Evolutionary conservation across 1,140 invertebrate genomes (phyloP).

Genomic region (Lysiphlebus fabarum): DNA sequence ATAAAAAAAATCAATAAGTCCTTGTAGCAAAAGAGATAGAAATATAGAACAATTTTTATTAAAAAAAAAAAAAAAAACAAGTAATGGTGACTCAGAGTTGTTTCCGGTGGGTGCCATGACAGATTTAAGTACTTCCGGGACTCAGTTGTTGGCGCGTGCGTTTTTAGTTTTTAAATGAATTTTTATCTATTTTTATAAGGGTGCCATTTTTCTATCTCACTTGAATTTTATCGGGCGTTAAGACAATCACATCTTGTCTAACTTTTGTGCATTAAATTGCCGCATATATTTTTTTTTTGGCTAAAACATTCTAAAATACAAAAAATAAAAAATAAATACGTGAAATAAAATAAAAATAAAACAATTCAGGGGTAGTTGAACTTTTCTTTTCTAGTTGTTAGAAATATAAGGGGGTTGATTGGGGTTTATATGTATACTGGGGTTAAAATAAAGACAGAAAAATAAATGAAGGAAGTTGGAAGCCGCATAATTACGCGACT

Average conservation of each 20-base stretch:
- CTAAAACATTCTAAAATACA: background rate
- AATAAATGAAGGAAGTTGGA: conserved; percentile 12
- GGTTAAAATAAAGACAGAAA: conserved; percentile 4
- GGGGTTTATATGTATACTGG: background rate
- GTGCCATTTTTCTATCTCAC: too few species aligned
- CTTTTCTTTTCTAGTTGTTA: background rate
- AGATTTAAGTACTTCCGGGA: conserved; percentile 47
- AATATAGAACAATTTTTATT: conserved; percentile 25
- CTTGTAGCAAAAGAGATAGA: conserved; percentile 2
- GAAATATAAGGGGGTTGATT: background rate
- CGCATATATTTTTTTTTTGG: background rate
- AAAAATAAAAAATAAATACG: background rate
- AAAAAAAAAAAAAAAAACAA: too few species aligned
- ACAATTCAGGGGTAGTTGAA: conserved; percentile 9
- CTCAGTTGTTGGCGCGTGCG: conserved; percentile 39
- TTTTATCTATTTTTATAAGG: too few species aligned
- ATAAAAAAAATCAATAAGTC: too few species aligned
- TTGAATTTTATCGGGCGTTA: too few species aligned
- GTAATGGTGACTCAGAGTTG: conserved; percentile 42
- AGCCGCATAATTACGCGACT: conserved; percentile 30
- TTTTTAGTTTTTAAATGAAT: background rate
- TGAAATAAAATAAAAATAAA: background rate
- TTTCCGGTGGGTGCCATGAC: conserved; percentile 48
- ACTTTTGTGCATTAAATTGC: conserved; percentile 6
- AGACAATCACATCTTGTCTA: too few species aligned